Evolutionary conservation across 2,113 vertebrate species (phyloP).

Genomic region (Clarias macrocephalus): DNA sequence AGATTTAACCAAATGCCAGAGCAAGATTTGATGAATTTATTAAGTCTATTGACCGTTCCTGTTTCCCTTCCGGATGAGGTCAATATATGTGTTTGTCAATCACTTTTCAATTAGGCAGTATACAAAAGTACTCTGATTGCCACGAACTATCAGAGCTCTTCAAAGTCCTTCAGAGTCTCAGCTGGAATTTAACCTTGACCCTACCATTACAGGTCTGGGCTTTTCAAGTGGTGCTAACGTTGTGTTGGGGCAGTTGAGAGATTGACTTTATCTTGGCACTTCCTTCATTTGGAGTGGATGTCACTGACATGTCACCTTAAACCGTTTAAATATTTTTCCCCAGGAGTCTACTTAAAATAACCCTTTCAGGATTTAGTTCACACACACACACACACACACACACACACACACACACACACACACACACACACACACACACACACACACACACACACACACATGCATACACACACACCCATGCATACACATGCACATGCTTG

Average conservation of each 20-base stretch:
- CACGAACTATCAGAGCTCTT: not conserved
- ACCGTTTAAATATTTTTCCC: constrained; percentile 31
- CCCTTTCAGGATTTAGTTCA: constrained; percentile 33
- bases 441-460: constrained; percentile 5
- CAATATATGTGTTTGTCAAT: not conserved
- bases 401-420: constrained; percentile 18
- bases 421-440: constrained; percentile 29
- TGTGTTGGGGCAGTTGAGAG: constrained; percentile 1
- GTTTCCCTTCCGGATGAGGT: no score
- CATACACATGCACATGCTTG: constrained; percentile 28
- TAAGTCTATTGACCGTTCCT: no score
- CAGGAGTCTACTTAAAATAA: constrained; percentile 46
- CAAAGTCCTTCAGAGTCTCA: constrained; percentile 9
- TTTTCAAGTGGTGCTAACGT: constrained; percentile 18
- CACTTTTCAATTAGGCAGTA: not conserved
- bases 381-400: constrained; percentile 15
- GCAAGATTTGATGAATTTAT: no score
- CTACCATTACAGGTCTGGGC: constrained; percentile 30
- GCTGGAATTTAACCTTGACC: constrained; percentile 45
- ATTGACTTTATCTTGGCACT: constrained; percentile 35
- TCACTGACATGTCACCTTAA: constrained; percentile 38
- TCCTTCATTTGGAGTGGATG: constrained; percentile 40
- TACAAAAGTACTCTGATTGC: not conserved
- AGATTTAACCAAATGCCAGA: not conserved
- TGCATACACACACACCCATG: constrained; percentile 26